phyloP scores from a whole-genome alignment of 2,888 invertebrate genomes.

The Leptodirus hochenwartii region DNA sequence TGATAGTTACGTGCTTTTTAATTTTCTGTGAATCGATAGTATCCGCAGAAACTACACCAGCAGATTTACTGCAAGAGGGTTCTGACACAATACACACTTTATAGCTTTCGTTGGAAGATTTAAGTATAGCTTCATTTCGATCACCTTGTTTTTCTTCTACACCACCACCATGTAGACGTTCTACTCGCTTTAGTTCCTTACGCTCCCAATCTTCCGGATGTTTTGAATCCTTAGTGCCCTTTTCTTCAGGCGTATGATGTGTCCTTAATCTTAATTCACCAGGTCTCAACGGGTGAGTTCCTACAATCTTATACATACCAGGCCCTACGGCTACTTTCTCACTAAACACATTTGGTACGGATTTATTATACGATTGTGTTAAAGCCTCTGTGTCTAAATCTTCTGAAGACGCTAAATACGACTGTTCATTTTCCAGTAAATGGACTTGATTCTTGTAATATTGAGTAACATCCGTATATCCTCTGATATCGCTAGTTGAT shows the following conservation, averaged over 20 bases:
- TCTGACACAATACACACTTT: no score
- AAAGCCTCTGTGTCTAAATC: slow-evolving; percentile 21
- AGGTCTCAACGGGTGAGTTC: slow-evolving; percentile 21
- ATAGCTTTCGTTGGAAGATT: no score
- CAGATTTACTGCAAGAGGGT: no score
- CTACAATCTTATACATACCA: slow-evolving; percentile 21
- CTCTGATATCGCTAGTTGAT: slow-evolving; percentile 22
- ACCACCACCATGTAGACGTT: slow-evolving; percentile 27
- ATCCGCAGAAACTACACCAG: no score
- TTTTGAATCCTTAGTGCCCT: slow-evolving; percentile 27
- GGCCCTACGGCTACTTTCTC: slow-evolving; percentile 21
- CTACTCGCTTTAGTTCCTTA: slow-evolving; percentile 24
- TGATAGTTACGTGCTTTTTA: no score
- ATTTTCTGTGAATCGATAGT: no score
- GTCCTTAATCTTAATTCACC: slow-evolving; percentile 20
- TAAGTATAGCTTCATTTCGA: slow-evolving; percentile 2
- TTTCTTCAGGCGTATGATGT: slow-evolving; percentile 25
- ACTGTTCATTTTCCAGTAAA: slow-evolving; percentile 22
- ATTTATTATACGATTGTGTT: slow-evolving; percentile 3
- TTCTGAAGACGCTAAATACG: slow-evolving; percentile 27
- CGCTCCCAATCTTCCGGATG: slow-evolving; percentile 27
- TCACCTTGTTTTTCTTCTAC: slow-evolving; percentile 19
- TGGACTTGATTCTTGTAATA: slow-evolving; percentile 24
- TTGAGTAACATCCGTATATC: slow-evolving; percentile 22
- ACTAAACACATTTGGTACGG: slow-evolving; percentile 27